Conservation (phyloP, 2,888 invertebrate genomes). For the Xestia c-nigrum region DNA sequence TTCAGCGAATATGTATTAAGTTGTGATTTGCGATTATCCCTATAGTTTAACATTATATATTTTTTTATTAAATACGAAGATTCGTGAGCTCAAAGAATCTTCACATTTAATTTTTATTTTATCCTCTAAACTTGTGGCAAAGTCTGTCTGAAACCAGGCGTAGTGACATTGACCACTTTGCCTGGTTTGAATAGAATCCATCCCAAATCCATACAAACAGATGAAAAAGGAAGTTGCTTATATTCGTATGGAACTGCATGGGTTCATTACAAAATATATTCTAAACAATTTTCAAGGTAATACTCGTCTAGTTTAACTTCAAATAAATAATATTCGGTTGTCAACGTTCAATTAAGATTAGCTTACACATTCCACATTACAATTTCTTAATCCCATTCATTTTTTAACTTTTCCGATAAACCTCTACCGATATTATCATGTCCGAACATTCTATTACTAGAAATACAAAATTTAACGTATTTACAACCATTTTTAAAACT, state of each 20-base stretch:
- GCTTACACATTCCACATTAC: slow-evolving; percentile 78
- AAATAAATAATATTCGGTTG: slow-evolving; percentile 76
- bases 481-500: slow-evolving; percentile 88
- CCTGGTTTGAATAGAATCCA: slow-evolving; percentile 82
- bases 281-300: slow-evolving; percentile 71
- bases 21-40: slow-evolving; percentile 89
- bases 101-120: slow-evolving; percentile 80
- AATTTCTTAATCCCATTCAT: slow-evolving; percentile 74
- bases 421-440: slow-evolving; percentile 84
- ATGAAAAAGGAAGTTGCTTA: slow-evolving; percentile 89
- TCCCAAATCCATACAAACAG: slow-evolving; percentile 85
- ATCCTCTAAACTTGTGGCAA: slow-evolving; percentile 77
- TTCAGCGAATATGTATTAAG: slow-evolving; percentile 88
- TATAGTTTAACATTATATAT: slow-evolving; percentile 78
- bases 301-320: slow-evolving; percentile 61
- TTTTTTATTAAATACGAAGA: slow-evolving; percentile 83
- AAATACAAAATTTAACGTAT: slow-evolving; percentile 91
- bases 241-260: slow-evolving; percentile 85
- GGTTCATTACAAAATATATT: slow-evolving; percentile 77
- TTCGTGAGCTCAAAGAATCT: slow-evolving; percentile 88
- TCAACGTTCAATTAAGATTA: slow-evolving; percentile 78
- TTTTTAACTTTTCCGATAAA: slow-evolving; percentile 76
- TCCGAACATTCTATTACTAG: slow-evolving; percentile 89
- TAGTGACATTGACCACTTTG: slow-evolving; percentile 59
- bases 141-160: slow-evolving; percentile 71